phyloP scores from a whole-genome alignment of 1,140 invertebrate genomes.

The Microvelia longipes region DNA sequence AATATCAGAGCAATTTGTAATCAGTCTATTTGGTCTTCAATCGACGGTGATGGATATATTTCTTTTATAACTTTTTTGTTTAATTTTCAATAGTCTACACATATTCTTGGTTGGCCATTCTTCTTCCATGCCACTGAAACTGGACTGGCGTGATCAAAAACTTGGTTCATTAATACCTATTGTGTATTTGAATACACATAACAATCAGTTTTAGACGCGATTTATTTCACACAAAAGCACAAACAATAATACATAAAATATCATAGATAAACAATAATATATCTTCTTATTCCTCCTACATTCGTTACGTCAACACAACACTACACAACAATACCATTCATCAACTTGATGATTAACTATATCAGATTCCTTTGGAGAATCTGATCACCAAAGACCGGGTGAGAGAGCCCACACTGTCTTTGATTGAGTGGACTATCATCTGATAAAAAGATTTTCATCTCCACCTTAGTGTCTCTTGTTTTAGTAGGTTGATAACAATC shows the following conservation, averaged over 20 bases:
- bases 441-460: background rate
- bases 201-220: too few species aligned
- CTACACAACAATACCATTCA: background rate
- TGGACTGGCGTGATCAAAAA: constrained; percentile 17
- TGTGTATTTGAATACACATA: too few species aligned
- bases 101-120: constrained; percentile 17
- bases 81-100: constrained; percentile 20
- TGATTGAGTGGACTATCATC: background rate
- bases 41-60: constrained; percentile 21
- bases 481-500: background rate
- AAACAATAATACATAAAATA: too few species aligned
- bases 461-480: background rate
- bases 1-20: constrained; percentile 10
- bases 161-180: constrained; percentile 5
- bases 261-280: too few species aligned
- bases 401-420: background rate
- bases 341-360: background rate
- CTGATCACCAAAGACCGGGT: too few species aligned
- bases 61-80: constrained; percentile 22
- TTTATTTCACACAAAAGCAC: too few species aligned
- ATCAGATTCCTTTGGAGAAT: background rate
- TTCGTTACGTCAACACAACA: too few species aligned
- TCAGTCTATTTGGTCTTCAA: constrained; percentile 21
- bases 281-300: too few species aligned
- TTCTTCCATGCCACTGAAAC: constrained; percentile 22